phyloP scores from a whole-genome alignment of 2,113 vertebrate species.

The Anoura caudifer region DNA sequence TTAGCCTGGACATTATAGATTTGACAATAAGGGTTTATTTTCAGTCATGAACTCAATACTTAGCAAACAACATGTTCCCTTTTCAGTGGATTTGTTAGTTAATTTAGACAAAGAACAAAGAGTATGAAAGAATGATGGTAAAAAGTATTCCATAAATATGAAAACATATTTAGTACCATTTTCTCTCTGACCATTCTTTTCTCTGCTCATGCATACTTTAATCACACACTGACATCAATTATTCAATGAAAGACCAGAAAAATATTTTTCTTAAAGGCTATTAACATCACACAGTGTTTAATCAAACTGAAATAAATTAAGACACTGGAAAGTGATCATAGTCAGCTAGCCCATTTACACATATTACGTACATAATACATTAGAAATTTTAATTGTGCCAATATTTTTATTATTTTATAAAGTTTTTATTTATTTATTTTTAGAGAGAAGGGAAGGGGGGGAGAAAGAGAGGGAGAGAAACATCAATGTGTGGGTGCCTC shows the following conservation, averaged over 20 bases:
- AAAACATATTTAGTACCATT: not conserved
- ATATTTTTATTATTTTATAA: not conserved
- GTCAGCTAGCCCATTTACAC: not conserved
- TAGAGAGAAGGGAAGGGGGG: too few relatives aligned
- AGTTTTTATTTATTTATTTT: too few relatives aligned
- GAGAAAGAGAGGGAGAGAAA: too few relatives aligned
- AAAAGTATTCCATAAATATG: not conserved
- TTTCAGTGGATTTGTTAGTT: not conserved
- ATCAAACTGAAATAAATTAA: constrained; percentile 21
- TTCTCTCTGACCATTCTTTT: not conserved
- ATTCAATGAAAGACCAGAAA: not conserved
- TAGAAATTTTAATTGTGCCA: not conserved
- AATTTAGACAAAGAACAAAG: constrained; percentile 24
- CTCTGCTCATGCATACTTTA: not conserved
- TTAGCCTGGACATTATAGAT: not conserved
- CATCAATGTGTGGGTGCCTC: too few relatives aligned
- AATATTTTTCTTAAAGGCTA: constrained; percentile 1
- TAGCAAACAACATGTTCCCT: not conserved
- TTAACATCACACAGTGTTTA: not conserved
- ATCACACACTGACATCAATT: not conserved
- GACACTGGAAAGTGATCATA: not conserved
- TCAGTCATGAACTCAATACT: not conserved
- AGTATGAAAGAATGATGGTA: not conserved
- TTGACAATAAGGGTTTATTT: not conserved
- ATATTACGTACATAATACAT: not conserved